Conservation (phyloP, 2,797 vertebrate genomes). For the Mustela erminea region DNA sequence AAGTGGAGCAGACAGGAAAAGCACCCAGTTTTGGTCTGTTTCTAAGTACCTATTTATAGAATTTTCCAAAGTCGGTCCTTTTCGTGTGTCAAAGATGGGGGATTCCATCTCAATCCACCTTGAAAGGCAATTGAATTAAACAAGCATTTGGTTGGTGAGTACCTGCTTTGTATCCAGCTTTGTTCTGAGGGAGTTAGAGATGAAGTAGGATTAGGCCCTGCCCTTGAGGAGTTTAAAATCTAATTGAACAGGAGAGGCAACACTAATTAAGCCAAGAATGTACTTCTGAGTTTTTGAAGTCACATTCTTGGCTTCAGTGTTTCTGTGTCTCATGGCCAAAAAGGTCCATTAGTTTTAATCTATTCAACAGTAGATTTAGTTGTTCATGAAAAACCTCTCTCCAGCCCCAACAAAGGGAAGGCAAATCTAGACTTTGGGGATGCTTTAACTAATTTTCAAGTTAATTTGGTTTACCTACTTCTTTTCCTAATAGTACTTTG, state of each 20-base stretch:
- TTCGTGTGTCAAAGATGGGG: not conserved
- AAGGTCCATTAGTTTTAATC: conserved; percentile 41
- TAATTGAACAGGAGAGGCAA: conserved; percentile 43
- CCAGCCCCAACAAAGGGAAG: conserved; percentile 33
- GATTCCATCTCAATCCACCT: not conserved
- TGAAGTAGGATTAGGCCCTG: conserved; percentile 43
- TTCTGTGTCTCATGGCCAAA: conserved; percentile 17
- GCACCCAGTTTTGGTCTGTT: conserved; percentile 48
- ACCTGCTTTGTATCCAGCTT: conserved; percentile 38
- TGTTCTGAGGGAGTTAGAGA: not conserved
- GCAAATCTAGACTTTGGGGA: not conserved
- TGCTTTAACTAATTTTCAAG: conserved; percentile 30
- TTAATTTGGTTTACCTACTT: conserved; percentile 29
- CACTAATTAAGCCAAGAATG: conserved; percentile 50
- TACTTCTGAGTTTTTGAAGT: conserved; percentile 37
- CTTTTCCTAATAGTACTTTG: not conserved
- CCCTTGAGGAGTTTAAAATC: conserved; percentile 70
- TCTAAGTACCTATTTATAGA: conserved; percentile 65
- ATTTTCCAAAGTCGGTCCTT: conserved; percentile 11
- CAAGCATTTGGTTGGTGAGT: not conserved
- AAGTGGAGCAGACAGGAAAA: conserved; percentile 61
- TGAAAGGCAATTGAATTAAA: not conserved
- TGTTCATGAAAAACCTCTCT: not conserved
- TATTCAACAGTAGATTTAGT: conserved; percentile 5
- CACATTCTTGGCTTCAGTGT: conserved; percentile 46